A percentile compares a stretch with the other conserved stretches of the same genome.
Conservation (phyloP, 2,888 invertebrate genomes). For the Trimorus sp. region DNA sequence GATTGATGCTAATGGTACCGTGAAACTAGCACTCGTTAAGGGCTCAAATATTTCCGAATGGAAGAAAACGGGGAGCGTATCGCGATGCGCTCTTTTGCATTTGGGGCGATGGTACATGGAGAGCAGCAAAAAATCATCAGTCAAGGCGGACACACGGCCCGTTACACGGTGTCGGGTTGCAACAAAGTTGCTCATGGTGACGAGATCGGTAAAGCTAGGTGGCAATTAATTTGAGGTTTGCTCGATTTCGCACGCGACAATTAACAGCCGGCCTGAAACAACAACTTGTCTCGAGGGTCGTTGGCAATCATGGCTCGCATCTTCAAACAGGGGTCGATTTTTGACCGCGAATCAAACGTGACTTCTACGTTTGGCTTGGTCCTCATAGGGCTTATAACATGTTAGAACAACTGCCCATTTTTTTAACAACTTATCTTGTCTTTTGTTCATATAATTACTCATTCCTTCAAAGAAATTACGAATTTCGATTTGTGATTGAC, state of each 20-base stretch:
- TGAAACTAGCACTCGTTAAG: constrained; percentile 56
- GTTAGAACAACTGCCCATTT: too few relatives aligned
- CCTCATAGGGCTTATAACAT: too few relatives aligned
- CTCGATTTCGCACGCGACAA: constrained; percentile 75
- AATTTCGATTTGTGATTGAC: too few relatives aligned
- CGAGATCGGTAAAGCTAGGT: constrained; percentile 50
- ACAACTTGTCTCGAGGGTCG: constrained; percentile 68
- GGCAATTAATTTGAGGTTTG: constrained; percentile 76
- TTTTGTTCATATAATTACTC: background rate
- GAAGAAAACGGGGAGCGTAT: constrained; percentile 66
- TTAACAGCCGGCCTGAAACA: constrained; percentile 68
- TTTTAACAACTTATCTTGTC: background rate
- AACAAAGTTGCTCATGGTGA: constrained; percentile 45
- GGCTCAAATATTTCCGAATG: constrained; percentile 60
- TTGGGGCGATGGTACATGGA: constrained; percentile 66
- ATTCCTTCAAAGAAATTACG: background rate
- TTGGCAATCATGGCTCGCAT: constrained; percentile 46
- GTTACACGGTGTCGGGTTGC: constrained; percentile 68
- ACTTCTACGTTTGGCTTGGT: background rate
- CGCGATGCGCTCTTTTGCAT: constrained; percentile 72
- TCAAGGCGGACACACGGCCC: constrained; percentile 71
- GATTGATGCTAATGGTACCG: constrained; percentile 61
- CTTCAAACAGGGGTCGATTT: constrained; percentile 48
- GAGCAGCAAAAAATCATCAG: constrained; percentile 64
- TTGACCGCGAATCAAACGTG: constrained; percentile 50